phyloP scores from a whole-genome alignment of 2,113 vertebrate species.

The Asarcornis scutulata region DNA sequence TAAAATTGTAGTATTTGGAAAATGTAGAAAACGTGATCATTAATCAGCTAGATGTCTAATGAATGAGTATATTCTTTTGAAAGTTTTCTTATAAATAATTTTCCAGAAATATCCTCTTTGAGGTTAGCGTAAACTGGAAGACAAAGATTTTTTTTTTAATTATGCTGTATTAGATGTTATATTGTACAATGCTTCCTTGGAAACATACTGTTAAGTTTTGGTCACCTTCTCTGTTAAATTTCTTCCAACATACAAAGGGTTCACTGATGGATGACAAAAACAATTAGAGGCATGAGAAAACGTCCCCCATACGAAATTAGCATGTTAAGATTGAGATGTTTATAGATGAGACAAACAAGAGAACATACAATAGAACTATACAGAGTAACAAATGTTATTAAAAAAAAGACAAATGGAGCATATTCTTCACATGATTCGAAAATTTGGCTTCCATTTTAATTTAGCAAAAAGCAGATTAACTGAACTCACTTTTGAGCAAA shows the following conservation, averaged over 20 bases:
- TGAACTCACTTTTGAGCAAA: not conserved
- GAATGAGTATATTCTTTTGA: not conserved
- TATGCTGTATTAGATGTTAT: not conserved
- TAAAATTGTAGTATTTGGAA: not conserved
- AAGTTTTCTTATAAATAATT: fast-evolving
- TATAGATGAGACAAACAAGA: conserved; percentile 35
- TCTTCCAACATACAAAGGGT: not conserved
- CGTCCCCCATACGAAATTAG: not conserved
- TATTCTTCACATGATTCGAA: not conserved
- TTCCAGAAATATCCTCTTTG: not conserved
- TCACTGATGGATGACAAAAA: conserved; percentile 25
- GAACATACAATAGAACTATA: not conserved
- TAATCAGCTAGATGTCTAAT: not conserved
- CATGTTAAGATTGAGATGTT: conserved; percentile 34
- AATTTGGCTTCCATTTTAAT: not conserved
- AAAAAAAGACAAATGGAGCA: conserved; percentile 1
- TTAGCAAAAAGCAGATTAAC: not conserved
- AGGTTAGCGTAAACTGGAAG: not conserved
- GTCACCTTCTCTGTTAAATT: not conserved
- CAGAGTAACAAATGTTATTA: not conserved
- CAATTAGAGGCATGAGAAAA: not conserved
- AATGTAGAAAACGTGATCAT: not conserved
- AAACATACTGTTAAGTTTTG: not conserved
- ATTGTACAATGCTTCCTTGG: not conserved
- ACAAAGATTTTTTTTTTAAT: not conserved